phyloP scores from a whole-genome alignment of 1,140 invertebrate genomes.

The Drosophila tristis region DNA sequence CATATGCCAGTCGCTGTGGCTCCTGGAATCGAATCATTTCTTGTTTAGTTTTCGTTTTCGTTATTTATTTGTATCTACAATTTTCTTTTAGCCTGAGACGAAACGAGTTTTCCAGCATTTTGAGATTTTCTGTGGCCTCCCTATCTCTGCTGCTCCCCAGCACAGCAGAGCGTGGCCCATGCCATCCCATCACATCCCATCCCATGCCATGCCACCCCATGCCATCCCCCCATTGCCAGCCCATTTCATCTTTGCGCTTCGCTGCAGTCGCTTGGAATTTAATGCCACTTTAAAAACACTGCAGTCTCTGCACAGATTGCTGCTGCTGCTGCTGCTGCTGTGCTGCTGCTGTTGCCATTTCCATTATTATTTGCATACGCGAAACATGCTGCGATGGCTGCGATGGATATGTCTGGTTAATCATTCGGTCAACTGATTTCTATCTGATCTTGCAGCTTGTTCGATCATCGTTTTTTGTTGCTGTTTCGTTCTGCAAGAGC shows the following conservation, averaged over 20 bases:
- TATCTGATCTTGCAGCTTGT: conserved; percentile 15
- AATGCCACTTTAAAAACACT: conserved; percentile 33
- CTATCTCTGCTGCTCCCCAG: conserved; percentile 10
- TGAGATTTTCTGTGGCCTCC: conserved; percentile 34
- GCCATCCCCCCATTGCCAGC: conserved; percentile 3
- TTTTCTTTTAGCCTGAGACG: conserved; percentile 51
- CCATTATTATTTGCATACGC: conserved; percentile 35
- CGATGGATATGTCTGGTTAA: conserved; percentile 60
- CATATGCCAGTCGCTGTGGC: neutral
- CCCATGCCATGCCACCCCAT: conserved; percentile 3
- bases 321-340: conserved; percentile 46
- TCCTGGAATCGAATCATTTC: neutral
- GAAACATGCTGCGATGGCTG: neutral
- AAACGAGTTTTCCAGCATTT: conserved; percentile 71
- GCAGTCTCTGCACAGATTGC: conserved; percentile 33
- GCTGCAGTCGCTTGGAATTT: conserved; percentile 35
- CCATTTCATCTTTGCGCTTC: conserved; percentile 16
- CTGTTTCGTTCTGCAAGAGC: too few species aligned
- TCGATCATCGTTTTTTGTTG: too few species aligned
- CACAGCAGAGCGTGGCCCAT: too few species aligned
- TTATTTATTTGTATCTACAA: conserved; percentile 76
- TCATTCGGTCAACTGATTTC: conserved; percentile 58
- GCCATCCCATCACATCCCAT: conserved; percentile 10
- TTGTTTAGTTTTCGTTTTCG: conserved; percentile 60
- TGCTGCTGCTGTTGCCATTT: conserved; percentile 37